A percentile compares a stretch with the other conserved stretches of the same genome.
Conservation (phyloP, 2,113 vertebrate genomes). For the Myotis yumanensis region DNA sequence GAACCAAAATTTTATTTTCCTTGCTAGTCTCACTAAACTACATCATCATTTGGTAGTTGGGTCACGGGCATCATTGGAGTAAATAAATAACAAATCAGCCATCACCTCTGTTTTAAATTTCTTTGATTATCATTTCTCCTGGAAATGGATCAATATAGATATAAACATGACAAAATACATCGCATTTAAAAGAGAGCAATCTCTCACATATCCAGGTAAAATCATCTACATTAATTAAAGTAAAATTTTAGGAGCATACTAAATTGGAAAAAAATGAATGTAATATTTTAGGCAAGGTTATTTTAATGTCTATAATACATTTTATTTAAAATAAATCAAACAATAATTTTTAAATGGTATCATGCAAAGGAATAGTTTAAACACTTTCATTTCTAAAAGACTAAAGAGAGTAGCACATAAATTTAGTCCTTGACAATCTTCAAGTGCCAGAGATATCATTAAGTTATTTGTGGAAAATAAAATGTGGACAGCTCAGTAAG, state of each 20-base stretch:
- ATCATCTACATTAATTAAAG: not conserved
- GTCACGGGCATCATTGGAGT: not conserved
- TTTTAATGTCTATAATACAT: not conserved
- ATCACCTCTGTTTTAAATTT: not conserved
- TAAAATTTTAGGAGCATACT: constrained; percentile 15
- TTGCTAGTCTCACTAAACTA: not conserved
- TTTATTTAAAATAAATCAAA: constrained; percentile 38
- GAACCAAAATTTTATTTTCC: not conserved
- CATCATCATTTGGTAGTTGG: not conserved
- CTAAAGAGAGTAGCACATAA: not conserved
- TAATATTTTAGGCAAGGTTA: not conserved
- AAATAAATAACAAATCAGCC: not conserved
- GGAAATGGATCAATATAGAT: not conserved
- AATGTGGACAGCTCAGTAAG: not conserved
- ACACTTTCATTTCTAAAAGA: not conserved
- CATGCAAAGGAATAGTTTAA: not conserved
- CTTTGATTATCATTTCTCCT: not conserved
- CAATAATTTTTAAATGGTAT: not conserved
- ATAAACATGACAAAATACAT: not conserved
- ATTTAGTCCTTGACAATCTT: not conserved
- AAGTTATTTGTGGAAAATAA: not conserved
- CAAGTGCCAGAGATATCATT: not conserved
- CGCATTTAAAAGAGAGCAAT: not conserved
- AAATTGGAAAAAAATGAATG: not conserved
- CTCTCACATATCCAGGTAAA: not conserved